Evolutionary conservation across 2,113 vertebrate genomes (phyloP), one percentile per base, ranked within the genome.

Genomic region (Rhegmatorhina hoffmannsi): DNA sequence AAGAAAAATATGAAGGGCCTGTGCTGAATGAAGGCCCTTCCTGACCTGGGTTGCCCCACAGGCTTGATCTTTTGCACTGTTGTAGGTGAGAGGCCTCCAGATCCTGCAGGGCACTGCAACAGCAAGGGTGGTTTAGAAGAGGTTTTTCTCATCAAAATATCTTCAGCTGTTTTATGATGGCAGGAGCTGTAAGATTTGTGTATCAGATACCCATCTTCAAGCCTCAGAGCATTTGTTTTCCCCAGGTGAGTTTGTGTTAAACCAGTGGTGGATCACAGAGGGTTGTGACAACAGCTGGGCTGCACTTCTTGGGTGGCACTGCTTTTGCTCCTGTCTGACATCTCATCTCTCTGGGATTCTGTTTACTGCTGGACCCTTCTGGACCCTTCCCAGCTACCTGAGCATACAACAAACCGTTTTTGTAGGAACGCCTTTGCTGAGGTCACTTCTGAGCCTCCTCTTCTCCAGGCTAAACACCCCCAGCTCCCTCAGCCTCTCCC

Each of bases 351-450:
- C 16, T 73, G 9, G 1, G 8, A 47, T 92, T 92, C 43, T 74
- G 20, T 70, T n/a, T 47, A 46, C n/a, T 0, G 0, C 6, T 1
- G 2, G 34, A 77, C 64, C 31, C 19, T 64, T 19, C 6, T 1
- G 2, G 34, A 77, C 64, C 31, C 19, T 64, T 19, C 66, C 55
- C 17, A 46, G 49, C 29, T 12, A 60, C 7, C 28, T 2, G 3
- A 86, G 25, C 7, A 3, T 34, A 72, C 83, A 73, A 17, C 14
- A 49, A 53, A 60, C 8, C 17, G 4, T 62, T 91, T 87, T 40
- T 89, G 16, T 43, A 81, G 59, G 46, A 49, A 66, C 4, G 17
- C 34, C 64, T 78, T 82, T 40, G 40, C 12, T 40, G 40, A 40
- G 40, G 40, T 40, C 40, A 40, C 40, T 12, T 40, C 40, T 40